Evolutionary conservation across 2,888 invertebrate genomes (phyloP), one percentile per base, ranked within the genome.

Genomic region (Patella pellucida): DNA sequence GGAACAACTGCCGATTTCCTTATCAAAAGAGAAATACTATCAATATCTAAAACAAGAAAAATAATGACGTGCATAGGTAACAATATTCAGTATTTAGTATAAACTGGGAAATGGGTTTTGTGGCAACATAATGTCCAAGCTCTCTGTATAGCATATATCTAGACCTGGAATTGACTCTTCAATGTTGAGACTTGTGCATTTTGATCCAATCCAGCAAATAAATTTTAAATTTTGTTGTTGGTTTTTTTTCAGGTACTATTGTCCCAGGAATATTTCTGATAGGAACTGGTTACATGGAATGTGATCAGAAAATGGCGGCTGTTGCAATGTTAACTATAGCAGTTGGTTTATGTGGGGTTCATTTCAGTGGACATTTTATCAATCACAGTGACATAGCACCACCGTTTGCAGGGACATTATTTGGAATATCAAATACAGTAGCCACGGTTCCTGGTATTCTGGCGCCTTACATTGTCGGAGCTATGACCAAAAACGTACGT

Each of bases 261-360:
- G 78, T 81, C 11, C 84, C 88, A 1, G 86, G 84, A 0, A 75
- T 81, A 3, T 76, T 83, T 15, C 77, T 88, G 62, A 71, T 86
- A 23, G 80, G 73, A 16, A 80, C 87, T 56, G 84, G 85, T 23
- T 88, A 82, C 71, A 72, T 86, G 73, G 84, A 85, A 75, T 85
- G 85, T 72, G 76, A 76, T 2, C 80, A 84, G 52, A 68, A 82
- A 7, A 75, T 27, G 11, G 71, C 81, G 9, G 87, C 85, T 9
- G 79, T 88, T 31, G 79, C 74, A 2, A 69, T 88, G n/a, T 80
- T 88, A 12, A 79, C 81, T 5, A 14, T 83, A 0, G 83, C 82
- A 11, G 83, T 88, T 9, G 79, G 85, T 12, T 15, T 81, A 31
- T 79, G 76, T 69, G 86, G 86, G 2, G 78, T 81, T 52, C 78